Base-by-base conservation (phyloP, 2,888 invertebrate species). In the Blastobasis lacticolella region DNA sequence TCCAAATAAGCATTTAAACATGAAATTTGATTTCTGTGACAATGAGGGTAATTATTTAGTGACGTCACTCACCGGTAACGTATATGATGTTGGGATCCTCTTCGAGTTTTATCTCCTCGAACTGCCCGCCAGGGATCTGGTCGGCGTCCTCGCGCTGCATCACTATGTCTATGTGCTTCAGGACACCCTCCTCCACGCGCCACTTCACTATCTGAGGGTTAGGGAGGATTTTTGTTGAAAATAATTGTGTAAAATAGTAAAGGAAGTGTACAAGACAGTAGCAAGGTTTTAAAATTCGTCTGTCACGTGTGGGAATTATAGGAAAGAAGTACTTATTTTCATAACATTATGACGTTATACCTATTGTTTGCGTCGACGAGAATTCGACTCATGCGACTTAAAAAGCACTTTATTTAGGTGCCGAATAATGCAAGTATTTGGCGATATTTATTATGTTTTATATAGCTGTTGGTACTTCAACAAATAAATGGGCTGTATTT, bases 111-210 rank as follows among this genome's bases (percentile, higher is more conserved):
- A 76, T 41, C 40, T 78, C 73, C 0, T 71, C 61, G 56, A 73
- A 78, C 56, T 73, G 66, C 0, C 78, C 84, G 0, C 76, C 76
- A 0, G 72, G 69, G 1, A 82, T 48, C 2, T 63, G 72, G 10
- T 81, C 85, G 0, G 75, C 55, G 63, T 79, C 73, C 23, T 68
- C 46, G 0, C 81, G 67, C 0, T 50, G 65, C 63, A 88, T 52
- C 1, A 78, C 58, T 0, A 87, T 64, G 57, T 85, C 78, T 40
- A 73, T 78, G 10, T 65, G 64, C 50, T 84, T 85, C 7, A 87
- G 58, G 2, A 69, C 64, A 0, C 74, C 75, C 5, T 83, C 81
- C 5, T 75, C 60, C n/a, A 87, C 75, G 0, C 67, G 71, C 84
- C 85, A 85, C 1, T 66, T 78, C 8, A 84, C 48, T 53, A 74